Percentiles rank a stretch among this genome's conserved stretches.
Conservation (phyloP, 2,797 vertebrate species). For the Spea hammondii region DNA sequence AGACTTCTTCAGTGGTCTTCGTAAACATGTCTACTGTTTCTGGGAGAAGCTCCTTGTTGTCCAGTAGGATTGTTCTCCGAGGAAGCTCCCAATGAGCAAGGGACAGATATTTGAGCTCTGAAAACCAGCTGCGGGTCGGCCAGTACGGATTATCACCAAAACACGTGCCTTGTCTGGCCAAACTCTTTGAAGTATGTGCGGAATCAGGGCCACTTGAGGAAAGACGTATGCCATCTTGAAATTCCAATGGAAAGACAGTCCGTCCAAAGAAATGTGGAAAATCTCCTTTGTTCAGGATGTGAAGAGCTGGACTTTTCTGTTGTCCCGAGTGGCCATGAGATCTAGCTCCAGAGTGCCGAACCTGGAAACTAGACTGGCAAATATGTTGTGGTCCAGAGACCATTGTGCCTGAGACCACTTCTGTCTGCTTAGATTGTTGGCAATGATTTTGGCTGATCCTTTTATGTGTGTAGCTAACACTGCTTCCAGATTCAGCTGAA, state of each 20-base stretch:
- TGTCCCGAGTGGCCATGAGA: neutral
- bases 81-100: too few species aligned
- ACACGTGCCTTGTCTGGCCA: neutral
- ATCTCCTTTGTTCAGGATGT: neutral
- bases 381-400: neutral
- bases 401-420: neutral
- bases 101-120: neutral
- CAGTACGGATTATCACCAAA: neutral
- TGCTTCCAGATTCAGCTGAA: neutral
- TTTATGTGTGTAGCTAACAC: neutral
- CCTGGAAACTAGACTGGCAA: neutral
- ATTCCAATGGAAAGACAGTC: neutral
- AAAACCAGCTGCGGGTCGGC: neutral
- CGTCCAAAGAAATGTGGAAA: neutral
- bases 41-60: too few species aligned
- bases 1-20: too few species aligned
- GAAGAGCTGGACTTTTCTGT: neutral
- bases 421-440: neutral
- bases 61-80: too few species aligned
- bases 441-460: neutral
- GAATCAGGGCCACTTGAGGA: too few species aligned
- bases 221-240: neutral
- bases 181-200: too few species aligned
- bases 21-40: too few species aligned
- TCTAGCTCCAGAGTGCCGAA: neutral